Percentiles rank a stretch among this genome's conserved stretches.
Evolutionary conservation across 2,797 vertebrate genomes (phyloP).

Genomic region (Tauraco hartlaubi): DNA sequence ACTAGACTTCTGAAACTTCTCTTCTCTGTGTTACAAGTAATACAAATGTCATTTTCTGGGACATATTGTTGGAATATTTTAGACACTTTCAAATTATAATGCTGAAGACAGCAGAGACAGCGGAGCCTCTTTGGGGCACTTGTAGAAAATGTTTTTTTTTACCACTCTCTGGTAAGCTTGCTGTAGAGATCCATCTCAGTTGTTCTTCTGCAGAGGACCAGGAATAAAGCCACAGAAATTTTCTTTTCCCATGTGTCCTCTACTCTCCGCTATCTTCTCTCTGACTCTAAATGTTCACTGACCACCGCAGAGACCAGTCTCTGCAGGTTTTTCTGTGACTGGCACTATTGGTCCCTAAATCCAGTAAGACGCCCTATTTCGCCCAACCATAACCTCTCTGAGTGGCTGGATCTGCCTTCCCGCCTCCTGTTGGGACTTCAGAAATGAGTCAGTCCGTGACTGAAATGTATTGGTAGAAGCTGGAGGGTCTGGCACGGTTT

Average conservation of each 20-base stretch:
- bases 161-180: neutral
- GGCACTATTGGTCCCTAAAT: neutral
- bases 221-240: neutral
- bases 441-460: neutral
- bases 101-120: neutral
- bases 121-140: neutral
- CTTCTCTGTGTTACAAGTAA: neutral
- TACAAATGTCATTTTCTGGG: neutral
- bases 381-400: neutral
- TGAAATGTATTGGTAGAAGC: neutral
- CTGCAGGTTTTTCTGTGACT: neutral
- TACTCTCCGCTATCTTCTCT: neutral
- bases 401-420: neutral
- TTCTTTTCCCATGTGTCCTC: neutral
- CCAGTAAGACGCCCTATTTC: accelerated
- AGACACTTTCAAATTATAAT: neutral
- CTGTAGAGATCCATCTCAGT: neutral
- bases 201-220: neutral
- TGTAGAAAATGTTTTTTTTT: neutral
- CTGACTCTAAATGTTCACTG: neutral
- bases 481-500: neutral
- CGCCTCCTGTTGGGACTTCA: neutral
- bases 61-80: neutral
- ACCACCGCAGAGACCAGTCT: neutral
- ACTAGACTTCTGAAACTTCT: neutral